Evolutionary conservation across 2,888 invertebrate genomes (phyloP).

Genomic region (Platycheirus rosarum): DNA sequence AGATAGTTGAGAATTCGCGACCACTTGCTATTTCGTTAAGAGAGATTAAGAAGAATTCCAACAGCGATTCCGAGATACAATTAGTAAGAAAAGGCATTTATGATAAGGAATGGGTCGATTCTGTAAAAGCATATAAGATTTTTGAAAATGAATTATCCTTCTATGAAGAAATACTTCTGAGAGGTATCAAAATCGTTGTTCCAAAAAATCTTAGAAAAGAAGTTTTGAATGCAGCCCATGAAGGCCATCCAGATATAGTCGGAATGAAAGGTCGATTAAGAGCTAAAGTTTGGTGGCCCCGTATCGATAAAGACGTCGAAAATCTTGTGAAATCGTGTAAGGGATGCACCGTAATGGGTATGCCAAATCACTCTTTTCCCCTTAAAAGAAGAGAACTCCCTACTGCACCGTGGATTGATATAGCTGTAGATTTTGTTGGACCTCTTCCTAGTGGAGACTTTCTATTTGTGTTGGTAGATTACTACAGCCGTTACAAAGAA

Average conservation of each 20-base stretch:
- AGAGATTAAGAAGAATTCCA: slow-evolving; percentile 24
- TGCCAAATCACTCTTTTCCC: slow-evolving; percentile 26
- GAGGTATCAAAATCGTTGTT: slow-evolving; percentile 18
- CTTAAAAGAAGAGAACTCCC: slow-evolving; percentile 24
- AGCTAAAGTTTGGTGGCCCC: slow-evolving; percentile 80
- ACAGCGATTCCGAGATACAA: slow-evolving; percentile 15
- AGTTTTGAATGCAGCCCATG: slow-evolving; percentile 62
- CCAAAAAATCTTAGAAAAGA: slow-evolving; percentile 16
- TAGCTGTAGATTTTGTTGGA: slow-evolving; percentile 22
- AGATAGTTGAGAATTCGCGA: slow-evolving; percentile 19
- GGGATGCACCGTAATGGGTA: slow-evolving; percentile 49
- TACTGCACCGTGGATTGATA: slow-evolving; percentile 4
- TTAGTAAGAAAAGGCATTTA: slow-evolving; percentile 13
- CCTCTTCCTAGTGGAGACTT: slow-evolving; percentile 28
- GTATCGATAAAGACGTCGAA: slow-evolving; percentile 76
- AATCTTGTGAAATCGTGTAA: slow-evolving; percentile 38
- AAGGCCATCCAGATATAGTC: slow-evolving; percentile 79
- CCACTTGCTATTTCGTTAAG: slow-evolving; percentile 31
- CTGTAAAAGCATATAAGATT: slow-evolving; percentile 18
- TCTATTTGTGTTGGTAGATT: slow-evolving; percentile 52
- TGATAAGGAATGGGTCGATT: slow-evolving; percentile 17
- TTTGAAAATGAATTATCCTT: slow-evolving; percentile 40
- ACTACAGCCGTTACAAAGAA: slow-evolving; percentile 39
- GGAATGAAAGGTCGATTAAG: slow-evolving; percentile 78
- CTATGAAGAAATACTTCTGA: slow-evolving; percentile 32